Percentiles rank a stretch among this genome's conserved stretches.
phyloP scores from a whole-genome alignment of 1,140 invertebrate species.

The Musca domestica region DNA sequence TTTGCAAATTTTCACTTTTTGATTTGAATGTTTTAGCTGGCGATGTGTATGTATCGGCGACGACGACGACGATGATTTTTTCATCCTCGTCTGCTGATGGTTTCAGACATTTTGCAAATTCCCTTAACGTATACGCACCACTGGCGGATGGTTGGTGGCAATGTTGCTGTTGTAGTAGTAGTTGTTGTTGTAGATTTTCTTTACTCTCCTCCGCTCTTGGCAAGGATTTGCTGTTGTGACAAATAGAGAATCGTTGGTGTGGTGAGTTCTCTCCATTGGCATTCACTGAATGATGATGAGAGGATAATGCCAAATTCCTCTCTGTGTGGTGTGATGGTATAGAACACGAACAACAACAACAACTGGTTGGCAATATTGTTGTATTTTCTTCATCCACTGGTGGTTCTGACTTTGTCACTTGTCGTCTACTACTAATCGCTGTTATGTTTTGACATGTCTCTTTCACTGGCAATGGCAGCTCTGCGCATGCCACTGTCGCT shows the following conservation, averaged over 20 bases:
- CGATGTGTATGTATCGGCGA: slow-evolving; percentile 13
- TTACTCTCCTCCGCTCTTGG: too few species aligned
- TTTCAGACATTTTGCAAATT: slow-evolving; percentile 18
- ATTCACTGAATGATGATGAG: too few species aligned
- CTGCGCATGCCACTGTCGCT: slow-evolving; percentile 5
- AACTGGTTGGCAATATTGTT: slow-evolving; percentile 25
- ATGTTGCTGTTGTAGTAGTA: too few species aligned
- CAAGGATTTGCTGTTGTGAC: background rate
- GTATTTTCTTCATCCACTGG: background rate
- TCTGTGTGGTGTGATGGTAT: background rate
- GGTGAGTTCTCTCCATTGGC: background rate
- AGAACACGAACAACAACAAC: too few species aligned
- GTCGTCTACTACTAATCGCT: background rate
- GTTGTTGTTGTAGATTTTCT: background rate
- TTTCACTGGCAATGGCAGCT: background rate
- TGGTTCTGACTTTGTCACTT: slow-evolving; percentile 4
- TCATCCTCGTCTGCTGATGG: slow-evolving; percentile 17
- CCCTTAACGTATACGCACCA: slow-evolving; percentile 21
- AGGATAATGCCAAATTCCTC: too few species aligned
- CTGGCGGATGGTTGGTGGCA: slow-evolving; percentile 19
- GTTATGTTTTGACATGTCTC: slow-evolving; percentile 12
- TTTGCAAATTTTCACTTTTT: slow-evolving; percentile 10
- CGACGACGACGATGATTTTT: slow-evolving; percentile 3
- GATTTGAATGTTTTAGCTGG: background rate
- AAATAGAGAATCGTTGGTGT: background rate